Conservation (phyloP, 92 coral and sea anemone genomes). For the Actinostola sp. region DNA sequence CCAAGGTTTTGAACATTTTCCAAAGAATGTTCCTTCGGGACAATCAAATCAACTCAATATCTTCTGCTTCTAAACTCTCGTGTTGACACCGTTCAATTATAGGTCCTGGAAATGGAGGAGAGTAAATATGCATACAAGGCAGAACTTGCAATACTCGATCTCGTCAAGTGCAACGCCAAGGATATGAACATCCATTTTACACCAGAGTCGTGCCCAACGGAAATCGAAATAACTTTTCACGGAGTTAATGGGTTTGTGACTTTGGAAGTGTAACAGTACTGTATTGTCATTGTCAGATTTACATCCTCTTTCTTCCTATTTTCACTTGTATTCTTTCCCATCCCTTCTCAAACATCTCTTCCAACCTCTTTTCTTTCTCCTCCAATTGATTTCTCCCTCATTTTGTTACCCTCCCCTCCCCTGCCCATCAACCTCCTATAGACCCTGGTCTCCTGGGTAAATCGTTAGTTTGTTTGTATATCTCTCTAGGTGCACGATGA, state of each 20-base stretch:
- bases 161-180: slow-evolving; percentile 22
- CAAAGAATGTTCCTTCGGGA: too few species aligned
- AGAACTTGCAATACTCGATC: slow-evolving; percentile 39
- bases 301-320: too few species aligned
- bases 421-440: too few species aligned
- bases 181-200: slow-evolving; percentile 22
- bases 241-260: not conserved
- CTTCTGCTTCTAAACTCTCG: not conserved
- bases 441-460: not conserved
- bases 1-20: too few species aligned
- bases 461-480: not conserved
- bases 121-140: slow-evolving; percentile 32
- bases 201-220: slow-evolving; percentile 27
- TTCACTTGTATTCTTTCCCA: too few species aligned
- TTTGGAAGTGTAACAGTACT: too few species aligned
- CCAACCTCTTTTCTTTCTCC: too few species aligned
- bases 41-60: not conserved
- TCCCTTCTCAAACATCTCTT: too few species aligned
- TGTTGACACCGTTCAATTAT: not conserved
- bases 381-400: too few species aligned
- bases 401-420: too few species aligned
- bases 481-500: slow-evolving; percentile 11
- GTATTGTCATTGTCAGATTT: too few species aligned
- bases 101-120: slow-evolving; percentile 44
- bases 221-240: slow-evolving; percentile 24